Evolutionary conservation across 1,140 invertebrate species (phyloP).

Genomic region (Lycorma delicatula): DNA sequence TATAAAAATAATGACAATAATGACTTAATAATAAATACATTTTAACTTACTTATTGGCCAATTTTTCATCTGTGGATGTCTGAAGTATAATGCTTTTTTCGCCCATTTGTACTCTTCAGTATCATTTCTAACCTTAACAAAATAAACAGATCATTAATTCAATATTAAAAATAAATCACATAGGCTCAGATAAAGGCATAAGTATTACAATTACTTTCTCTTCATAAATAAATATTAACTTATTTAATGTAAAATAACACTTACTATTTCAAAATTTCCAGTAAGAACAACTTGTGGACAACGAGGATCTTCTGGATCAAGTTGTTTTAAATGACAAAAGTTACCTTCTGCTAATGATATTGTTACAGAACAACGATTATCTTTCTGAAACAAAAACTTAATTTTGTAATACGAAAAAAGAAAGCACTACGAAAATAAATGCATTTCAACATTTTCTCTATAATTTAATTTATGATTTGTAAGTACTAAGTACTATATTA

Average conservation of each 20-base stretch:
- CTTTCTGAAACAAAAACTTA: conserved; percentile 9
- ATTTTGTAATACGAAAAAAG: no score
- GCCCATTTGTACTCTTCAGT: conserved; percentile 51
- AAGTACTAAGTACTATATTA: no score
- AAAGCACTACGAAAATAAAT: no score
- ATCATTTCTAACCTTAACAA: conserved; percentile 45
- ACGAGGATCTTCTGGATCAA: conserved; percentile 70
- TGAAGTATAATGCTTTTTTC: conserved; percentile 50
- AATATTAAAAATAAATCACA: not conserved
- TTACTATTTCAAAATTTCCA: conserved; percentile 57
- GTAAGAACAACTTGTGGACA: conserved; percentile 65
- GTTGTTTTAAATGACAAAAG: conserved; percentile 51
- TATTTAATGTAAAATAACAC: conserved; percentile 15
- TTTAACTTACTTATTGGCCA: conserved; percentile 47
- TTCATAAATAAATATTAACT: not conserved
- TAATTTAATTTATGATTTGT: no score
- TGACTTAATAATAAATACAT: conserved; percentile 11
- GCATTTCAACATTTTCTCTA: no score
- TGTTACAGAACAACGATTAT: conserved; percentile 12
- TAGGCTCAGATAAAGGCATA: not conserved
- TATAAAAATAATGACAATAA: no score
- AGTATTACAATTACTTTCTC: not conserved
- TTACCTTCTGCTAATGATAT: conserved; percentile 49
- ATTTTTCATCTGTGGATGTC: conserved; percentile 57
- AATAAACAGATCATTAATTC: not conserved